Evolutionary conservation across 2,113 vertebrate species (phyloP).

Genomic region (Sander lucioperca): DNA sequence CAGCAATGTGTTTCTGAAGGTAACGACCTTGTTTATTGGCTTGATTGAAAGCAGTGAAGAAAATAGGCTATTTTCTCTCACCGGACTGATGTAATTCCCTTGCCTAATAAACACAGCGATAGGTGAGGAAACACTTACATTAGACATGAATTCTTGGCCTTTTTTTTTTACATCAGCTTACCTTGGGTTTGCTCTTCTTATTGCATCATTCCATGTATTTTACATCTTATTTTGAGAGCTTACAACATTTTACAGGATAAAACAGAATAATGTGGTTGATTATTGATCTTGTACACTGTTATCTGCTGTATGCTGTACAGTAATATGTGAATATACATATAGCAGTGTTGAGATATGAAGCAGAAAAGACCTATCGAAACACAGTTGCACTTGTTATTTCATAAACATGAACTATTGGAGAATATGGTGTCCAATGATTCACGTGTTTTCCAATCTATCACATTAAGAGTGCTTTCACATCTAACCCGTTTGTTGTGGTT

Average conservation of each 20-base stretch:
- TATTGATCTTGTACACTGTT: not conserved
- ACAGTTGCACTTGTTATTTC: not conserved
- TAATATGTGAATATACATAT: not conserved
- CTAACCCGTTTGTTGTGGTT: not conserved
- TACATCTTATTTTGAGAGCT: not conserved
- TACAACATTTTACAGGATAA: not conserved
- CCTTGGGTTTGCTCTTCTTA: not conserved
- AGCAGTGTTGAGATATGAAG: not conserved
- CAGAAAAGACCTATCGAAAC: not conserved
- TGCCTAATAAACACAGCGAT: constrained; percentile 22
- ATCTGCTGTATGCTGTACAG: no score
- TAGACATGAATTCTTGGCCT: not conserved
- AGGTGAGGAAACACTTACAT: constrained; percentile 6
- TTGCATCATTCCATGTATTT: no score
- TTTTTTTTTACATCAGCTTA: not conserved
- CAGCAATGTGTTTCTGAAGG: constrained; percentile 55
- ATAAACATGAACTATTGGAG: not conserved
- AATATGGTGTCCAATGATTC: not conserved
- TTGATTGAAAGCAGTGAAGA: constrained; percentile 65
- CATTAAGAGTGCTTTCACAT: not conserved
- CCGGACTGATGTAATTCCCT: constrained; percentile 36
- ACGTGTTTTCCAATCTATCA: not conserved
- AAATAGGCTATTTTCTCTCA: constrained; percentile 43
- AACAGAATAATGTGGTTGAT: not conserved
- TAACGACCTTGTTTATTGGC: constrained; percentile 66